Conservation (phyloP, 2,113 vertebrate species). For the Pontoporia blainvillei region DNA sequence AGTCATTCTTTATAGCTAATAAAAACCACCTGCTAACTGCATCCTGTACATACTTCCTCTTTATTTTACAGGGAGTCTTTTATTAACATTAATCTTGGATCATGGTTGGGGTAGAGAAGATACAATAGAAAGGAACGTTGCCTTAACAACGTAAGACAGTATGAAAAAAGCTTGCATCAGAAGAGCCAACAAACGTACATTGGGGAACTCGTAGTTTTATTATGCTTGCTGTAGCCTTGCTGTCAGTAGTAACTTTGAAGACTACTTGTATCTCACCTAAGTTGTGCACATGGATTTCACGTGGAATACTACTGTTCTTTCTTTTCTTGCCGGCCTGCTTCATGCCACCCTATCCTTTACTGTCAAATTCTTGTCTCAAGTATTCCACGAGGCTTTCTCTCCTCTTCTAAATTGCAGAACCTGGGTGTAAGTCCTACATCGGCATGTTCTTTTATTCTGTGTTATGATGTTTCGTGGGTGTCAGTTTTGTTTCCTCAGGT, state of each 20-base stretch:
- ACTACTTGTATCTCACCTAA: neutral
- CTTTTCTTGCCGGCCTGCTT: neutral
- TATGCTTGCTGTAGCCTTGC: neutral
- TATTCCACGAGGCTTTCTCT: neutral
- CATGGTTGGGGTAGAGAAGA: neutral
- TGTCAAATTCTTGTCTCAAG: neutral
- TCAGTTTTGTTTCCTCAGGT: neutral
- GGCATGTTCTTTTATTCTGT: neutral
- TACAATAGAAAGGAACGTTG: neutral
- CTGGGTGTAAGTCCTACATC: neutral
- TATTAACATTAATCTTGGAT: neutral
- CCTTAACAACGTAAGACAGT: neutral
- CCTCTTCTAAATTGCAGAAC: neutral
- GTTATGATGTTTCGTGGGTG: neutral
- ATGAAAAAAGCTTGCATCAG: neutral
- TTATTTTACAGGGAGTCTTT: neutral
- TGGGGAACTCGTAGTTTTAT: neutral
- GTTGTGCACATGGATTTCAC: neutral
- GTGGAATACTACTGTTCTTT: neutral
- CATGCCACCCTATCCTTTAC: neutral
- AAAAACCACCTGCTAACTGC: neutral
- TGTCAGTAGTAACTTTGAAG: neutral
- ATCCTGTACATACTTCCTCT: neutral
- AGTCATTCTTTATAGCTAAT: neutral
- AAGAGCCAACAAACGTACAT: neutral